Percentiles rank a stretch among this genome's conserved stretches.
Evolutionary conservation across 2,888 invertebrate genomes (phyloP).

Genomic region (Theodoxus fluviatilis): DNA sequence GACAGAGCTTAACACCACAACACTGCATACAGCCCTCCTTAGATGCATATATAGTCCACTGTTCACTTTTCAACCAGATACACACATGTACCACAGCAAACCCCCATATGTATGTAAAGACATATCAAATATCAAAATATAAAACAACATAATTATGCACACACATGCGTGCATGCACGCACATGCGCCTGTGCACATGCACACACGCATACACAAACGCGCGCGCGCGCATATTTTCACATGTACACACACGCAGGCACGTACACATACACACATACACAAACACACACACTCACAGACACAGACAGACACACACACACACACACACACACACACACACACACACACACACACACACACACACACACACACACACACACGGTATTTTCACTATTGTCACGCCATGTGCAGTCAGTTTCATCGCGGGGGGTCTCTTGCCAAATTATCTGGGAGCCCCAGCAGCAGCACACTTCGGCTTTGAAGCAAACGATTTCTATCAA

Average conservation of each 20-base stretch:
- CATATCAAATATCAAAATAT: too few relatives aligned
- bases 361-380: neutral
- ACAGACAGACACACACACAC: slow-evolving; percentile 11
- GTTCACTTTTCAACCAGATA: slow-evolving; percentile 5
- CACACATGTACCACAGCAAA: slow-evolving; percentile 13
- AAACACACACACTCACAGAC: neutral
- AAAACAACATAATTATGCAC: slow-evolving; percentile 9
- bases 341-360: neutral
- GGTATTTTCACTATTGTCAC: too few relatives aligned
- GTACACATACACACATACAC: neutral
- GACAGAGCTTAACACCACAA: too few relatives aligned
- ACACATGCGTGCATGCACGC: slow-evolving; percentile 11
- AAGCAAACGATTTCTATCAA: too few relatives aligned
- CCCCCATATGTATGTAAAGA: too few relatives aligned
- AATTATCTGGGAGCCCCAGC: too few relatives aligned
- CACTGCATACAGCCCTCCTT: too few relatives aligned
- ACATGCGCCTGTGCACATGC: neutral
- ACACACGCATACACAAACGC: neutral
- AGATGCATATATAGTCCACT: neutral
- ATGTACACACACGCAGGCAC: slow-evolving; percentile 6
- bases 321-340: slow-evolving; percentile 15
- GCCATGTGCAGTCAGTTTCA: too few relatives aligned
- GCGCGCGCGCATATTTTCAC: neutral
- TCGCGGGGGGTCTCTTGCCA: too few relatives aligned
- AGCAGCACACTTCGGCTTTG: too few relatives aligned